A percentile compares a stretch with the other conserved stretches of the same genome.
phyloP scores from a whole-genome alignment of 2,888 invertebrate species.

The Leptopilina myrica region DNA sequence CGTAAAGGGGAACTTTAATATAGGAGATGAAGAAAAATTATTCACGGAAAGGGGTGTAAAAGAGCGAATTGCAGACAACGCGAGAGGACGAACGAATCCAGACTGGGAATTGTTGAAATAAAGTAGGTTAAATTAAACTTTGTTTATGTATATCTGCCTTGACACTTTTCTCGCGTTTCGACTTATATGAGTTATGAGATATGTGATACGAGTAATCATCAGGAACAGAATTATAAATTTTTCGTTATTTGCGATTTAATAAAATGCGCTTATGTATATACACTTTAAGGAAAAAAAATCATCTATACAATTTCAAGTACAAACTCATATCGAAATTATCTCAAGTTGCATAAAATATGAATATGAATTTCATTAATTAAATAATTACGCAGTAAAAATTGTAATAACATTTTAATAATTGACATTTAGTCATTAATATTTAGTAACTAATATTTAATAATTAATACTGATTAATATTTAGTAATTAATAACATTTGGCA shows the following conservation, averaged over 20 bases:
- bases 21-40: background rate
- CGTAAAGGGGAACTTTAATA: background rate
- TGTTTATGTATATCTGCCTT: constrained; percentile 26
- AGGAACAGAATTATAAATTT: constrained; percentile 20
- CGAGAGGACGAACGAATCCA: constrained; percentile 10
- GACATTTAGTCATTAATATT: no score
- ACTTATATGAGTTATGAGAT: constrained; percentile 7
- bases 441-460: no score
- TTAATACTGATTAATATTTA: no score
- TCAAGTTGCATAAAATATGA: no score
- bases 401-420: no score
- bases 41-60: background rate
- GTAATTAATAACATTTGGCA: no score
- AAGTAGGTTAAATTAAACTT: constrained; percentile 36
- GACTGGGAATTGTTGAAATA: constrained; percentile 17
- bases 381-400: no score
- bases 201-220: constrained; percentile 23
- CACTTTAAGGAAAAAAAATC: no score
- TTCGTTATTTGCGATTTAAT: constrained; percentile 1
- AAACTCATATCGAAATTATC: no score
- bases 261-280: no score
- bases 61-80: background rate
- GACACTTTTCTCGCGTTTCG: constrained; percentile 31
- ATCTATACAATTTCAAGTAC: no score
- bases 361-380: no score